Evolutionary conservation across 2,113 vertebrate species (phyloP), one percentile per base, ranked within the genome.

Genomic region (Odontophorus gujanensis): DNA sequence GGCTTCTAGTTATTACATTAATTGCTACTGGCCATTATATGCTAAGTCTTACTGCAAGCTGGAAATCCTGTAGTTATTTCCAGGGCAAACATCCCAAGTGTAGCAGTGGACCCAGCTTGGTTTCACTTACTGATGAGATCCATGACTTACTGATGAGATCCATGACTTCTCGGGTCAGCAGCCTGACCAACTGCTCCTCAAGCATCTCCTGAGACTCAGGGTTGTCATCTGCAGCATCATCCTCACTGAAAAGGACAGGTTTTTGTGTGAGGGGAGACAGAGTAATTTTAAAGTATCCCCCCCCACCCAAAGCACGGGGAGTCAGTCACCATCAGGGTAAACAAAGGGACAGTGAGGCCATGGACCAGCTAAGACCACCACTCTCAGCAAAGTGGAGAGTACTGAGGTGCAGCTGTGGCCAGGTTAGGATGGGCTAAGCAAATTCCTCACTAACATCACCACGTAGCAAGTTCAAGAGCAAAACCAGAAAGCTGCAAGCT

Each of bases 71-170:
- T 62, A 74, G 18, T 42, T 61, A 16, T 18, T 26, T 62, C 34
- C 61, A 68, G 15, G 26, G 9, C 58, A 88, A 74, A 50, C 32
- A 28, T 91, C 42, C 43, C 69, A 66, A 72, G 40, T 45, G 48
- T 34, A 57, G 32, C 53, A 80, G 24, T 17, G 32, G 8, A 90
- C 32, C 12, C 47, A 61, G 50, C 25, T 36, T 90, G 36, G 51
- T 87, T 76, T 87, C 85, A 98, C 99, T 98, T 98, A 99, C 99
- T 97, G 95, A 99, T 98, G 1, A 99, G 98, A 96, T 99, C 99
- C 98, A 99, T 98, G 89, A 99, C 98, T 97, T 99, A 99, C 99
- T 97, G 95, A 99, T 98, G 1, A 99, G 98, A 96, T 99, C 99
- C 98, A 99, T 98, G 89, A 99, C 98, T 97, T 99, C 99, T 78